A percentile compares a stretch with the other conserved stretches of the same genome.
phyloP scores from a whole-genome alignment of 2,888 invertebrate genomes.

The Entomobrya proxima region DNA sequence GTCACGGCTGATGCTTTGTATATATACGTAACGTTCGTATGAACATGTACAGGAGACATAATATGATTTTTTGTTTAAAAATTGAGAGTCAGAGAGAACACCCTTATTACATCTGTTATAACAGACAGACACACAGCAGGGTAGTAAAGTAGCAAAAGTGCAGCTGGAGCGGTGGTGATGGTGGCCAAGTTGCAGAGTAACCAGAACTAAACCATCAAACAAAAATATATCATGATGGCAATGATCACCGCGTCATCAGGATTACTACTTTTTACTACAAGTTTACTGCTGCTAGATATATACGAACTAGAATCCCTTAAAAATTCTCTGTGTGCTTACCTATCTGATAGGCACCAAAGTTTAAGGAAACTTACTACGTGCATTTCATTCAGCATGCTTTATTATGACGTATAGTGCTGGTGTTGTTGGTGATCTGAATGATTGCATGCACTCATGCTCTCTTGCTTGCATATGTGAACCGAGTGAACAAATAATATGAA shows the following conservation, averaged over 20 bases:
- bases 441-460: neutral
- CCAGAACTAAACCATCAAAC: conserved; percentile 45
- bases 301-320: neutral
- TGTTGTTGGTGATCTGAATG: conserved; percentile 18
- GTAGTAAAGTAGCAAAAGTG: conserved; percentile 47
- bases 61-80: conserved; percentile 25
- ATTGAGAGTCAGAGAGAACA: conserved; percentile 21
- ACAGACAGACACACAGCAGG: conserved; percentile 47
- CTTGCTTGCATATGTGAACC: neutral
- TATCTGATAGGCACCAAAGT: neutral
- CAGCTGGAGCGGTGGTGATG: conserved; percentile 37
- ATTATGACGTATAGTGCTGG: neutral
- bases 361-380: conserved; percentile 18
- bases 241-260: conserved; percentile 24
- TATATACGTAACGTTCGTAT: neutral
- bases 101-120: conserved; percentile 56
- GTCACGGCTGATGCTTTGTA: conserved; percentile 45
- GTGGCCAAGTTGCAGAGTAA: conserved; percentile 38
- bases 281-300: neutral
- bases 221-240: conserved; percentile 29
- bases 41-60: neutral
- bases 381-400: conserved; percentile 43
- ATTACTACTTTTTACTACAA: conserved; percentile 23
- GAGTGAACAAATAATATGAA: too few species aligned
- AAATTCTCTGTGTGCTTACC: neutral